These are phyloP conservation scores for Phragmatobia fuliginosa DNA, from an alignment of 2,888 invertebrate species.

Conservation along the genomic window DNA sequence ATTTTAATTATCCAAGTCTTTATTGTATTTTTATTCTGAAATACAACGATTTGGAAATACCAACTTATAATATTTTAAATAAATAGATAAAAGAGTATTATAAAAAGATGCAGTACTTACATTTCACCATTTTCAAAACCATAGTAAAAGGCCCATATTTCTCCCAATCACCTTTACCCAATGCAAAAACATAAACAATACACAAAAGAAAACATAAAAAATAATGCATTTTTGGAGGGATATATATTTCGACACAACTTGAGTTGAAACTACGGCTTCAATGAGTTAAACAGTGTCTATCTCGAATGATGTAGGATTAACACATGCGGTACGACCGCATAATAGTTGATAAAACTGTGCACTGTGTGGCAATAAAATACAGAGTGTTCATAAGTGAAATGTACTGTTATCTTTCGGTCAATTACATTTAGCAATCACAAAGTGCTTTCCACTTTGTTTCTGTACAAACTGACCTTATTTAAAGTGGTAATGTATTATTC, in stretches of 20 bases:
- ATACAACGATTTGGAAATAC: neutral
- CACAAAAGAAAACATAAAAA: slow-evolving; percentile 41
- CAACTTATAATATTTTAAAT: neutral
- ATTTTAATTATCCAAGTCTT: no score
- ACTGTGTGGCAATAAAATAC: neutral
- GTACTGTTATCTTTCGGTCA: slow-evolving; percentile 15
- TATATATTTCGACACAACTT: slow-evolving; percentile 9
- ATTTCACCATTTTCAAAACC: slow-evolving; percentile 71
- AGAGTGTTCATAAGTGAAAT: neutral
- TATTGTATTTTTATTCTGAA: neutral
- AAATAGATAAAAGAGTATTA: neutral
- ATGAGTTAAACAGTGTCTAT: slow-evolving; percentile 10
- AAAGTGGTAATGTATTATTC: neutral
- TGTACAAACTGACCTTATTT: neutral
- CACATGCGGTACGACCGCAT: slow-evolving; percentile 12
- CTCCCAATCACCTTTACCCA: slow-evolving; percentile 70
- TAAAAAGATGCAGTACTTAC: slow-evolving; percentile 60
- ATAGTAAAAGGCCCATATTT: slow-evolving; percentile 76
- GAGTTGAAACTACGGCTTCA: neutral
- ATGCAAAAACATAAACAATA: slow-evolving; percentile 45
- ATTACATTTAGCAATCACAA: slow-evolving; percentile 2
- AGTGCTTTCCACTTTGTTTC: slow-evolving; percentile 5
- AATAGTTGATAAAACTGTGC: neutral
- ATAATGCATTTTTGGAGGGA: slow-evolving; percentile 27
- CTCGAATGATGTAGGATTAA: slow-evolving; percentile 10